A percentile compares a stretch with the other conserved stretches of the same genome.
Evolutionary conservation across 2,888 invertebrate genomes (phyloP).

Genomic region (Gastracanthus pulcherrimus): DNA sequence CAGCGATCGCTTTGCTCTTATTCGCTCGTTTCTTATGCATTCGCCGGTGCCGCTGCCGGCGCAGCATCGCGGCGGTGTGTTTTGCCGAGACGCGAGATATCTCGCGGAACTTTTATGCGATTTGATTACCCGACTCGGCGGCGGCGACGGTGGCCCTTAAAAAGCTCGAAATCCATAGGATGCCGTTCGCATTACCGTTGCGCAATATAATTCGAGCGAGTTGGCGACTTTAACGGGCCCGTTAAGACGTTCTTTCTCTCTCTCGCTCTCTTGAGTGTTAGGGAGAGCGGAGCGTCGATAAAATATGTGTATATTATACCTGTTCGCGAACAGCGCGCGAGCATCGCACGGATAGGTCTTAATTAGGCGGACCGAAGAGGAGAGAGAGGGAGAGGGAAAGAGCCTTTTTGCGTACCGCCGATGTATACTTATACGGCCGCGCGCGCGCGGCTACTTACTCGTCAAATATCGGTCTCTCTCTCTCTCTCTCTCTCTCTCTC

Average conservation of each 20-base stretch:
- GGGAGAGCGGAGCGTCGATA: conserved; percentile 14
- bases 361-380: conserved; percentile 29
- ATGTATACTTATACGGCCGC: neutral
- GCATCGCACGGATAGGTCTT: conserved; percentile 42
- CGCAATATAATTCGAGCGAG: conserved; percentile 51
- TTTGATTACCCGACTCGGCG: neutral
- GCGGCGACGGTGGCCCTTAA: conserved; percentile 48
- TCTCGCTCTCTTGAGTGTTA: too few species aligned
- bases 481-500: too few species aligned
- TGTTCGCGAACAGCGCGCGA: neutral
- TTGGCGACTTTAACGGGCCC: conserved; percentile 42
- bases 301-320: conserved; percentile 43
- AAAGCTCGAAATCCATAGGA: conserved; percentile 23
- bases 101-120: conserved; percentile 35
- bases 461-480: too few species aligned
- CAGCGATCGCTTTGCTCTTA: conserved; percentile 1
- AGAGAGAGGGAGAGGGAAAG: neutral
- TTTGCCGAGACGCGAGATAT: too few species aligned
- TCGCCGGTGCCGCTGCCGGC: too few species aligned
- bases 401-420: neutral
- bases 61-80: too few species aligned
- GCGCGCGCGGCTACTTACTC: neutral
- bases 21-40: conserved; percentile 8
- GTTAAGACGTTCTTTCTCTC: too few species aligned
- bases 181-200: conserved; percentile 52